Conservation (phyloP, 2,113 vertebrate genomes). For the Accipiter cooperii region DNA sequence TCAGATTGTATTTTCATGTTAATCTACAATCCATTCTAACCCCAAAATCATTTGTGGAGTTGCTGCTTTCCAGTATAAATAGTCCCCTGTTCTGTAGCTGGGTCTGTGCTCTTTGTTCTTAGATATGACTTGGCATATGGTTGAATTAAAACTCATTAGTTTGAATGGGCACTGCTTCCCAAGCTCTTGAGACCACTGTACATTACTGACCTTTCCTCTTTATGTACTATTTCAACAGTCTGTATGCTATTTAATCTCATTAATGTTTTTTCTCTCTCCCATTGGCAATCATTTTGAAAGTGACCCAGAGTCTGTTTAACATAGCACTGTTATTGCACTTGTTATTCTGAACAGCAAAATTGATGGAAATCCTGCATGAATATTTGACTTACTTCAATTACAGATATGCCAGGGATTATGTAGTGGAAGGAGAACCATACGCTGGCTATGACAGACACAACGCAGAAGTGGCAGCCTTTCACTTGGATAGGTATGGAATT, state of each 20-base stretch:
- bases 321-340: background rate
- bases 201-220: background rate
- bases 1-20: background rate
- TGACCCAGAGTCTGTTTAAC: background rate
- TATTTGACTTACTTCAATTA: constrained; percentile 20
- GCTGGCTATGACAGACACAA: constrained; percentile 97
- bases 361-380: background rate
- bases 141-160: background rate
- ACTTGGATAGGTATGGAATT: constrained; percentile 87
- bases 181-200: background rate
- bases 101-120: background rate
- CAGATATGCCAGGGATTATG: constrained; percentile 90
- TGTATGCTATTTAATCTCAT: background rate
- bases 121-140: background rate
- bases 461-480: constrained; percentile 95
- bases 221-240: background rate
- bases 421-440: constrained; percentile 94
- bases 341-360: background rate
- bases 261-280: background rate
- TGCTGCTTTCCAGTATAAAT: background rate
- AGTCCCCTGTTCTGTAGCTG: background rate
- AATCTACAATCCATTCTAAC: background rate
- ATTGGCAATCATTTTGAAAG: background rate
- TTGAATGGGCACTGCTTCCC: background rate
- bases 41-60: background rate